Conservation (phyloP, 2,888 invertebrate species). For the Brachyopa scutellaris region DNA sequence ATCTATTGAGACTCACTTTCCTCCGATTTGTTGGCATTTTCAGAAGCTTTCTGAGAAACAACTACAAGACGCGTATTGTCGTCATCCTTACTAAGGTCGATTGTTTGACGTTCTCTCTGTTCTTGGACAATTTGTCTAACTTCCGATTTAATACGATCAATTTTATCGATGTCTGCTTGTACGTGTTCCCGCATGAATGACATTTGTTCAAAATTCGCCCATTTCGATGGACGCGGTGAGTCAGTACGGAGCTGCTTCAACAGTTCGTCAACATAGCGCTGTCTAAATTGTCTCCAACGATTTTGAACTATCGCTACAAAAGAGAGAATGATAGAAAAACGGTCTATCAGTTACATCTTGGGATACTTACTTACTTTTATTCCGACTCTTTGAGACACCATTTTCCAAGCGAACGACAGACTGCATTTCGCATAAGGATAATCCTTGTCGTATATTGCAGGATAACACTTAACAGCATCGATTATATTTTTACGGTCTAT, state of each 20-base stretch:
- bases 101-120: not conserved
- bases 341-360: too few relatives aligned
- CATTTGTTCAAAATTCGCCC: conserved; percentile 37
- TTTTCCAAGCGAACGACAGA: conserved; percentile 1
- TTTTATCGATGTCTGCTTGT: conserved; percentile 5
- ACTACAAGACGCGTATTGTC: too few relatives aligned
- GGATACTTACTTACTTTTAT: conserved; percentile 26
- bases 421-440: not conserved
- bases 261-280: conserved; percentile 34
- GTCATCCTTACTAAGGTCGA: conserved; percentile 6
- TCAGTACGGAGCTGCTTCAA: not conserved
- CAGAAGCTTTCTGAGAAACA: too few relatives aligned
- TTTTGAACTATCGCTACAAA: too few relatives aligned
- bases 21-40: too few relatives aligned
- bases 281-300: not conserved
- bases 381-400: not conserved
- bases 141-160: not conserved
- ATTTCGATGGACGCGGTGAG: not conserved
- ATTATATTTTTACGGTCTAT: too few relatives aligned
- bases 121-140: conserved; percentile 1
- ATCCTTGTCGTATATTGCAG: not conserved
- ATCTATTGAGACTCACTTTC: too few relatives aligned
- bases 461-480: too few relatives aligned
- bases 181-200: conserved; percentile 21
- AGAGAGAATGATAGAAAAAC: too few relatives aligned